Evolutionary conservation across 2,888 invertebrate species (phyloP), one percentile per base, ranked within the genome.

Genomic region (Chromoteleia sp.): DNA sequence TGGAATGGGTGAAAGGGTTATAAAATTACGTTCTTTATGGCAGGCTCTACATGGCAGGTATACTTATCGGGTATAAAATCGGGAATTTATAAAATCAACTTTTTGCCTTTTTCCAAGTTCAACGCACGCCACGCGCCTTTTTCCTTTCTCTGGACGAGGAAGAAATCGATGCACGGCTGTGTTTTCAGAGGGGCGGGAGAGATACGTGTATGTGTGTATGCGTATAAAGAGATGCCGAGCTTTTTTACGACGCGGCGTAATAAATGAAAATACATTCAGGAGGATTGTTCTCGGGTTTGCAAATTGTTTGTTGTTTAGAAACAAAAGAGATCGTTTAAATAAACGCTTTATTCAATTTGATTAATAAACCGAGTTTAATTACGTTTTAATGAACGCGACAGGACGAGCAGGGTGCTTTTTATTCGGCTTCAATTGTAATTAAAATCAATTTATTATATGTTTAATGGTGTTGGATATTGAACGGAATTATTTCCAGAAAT

Each of bases 101-200:
- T 76, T 68, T 39, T 25, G 56, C 41, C 59, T 56, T 68, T 61
- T 41, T 71, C 63, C 56, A 71, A 71, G 68, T 76, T 59, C 67
- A 70, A 50, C 45, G 56, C 74, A 48, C 74, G 50, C 50, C 54
- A 54, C 71, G 74, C 77, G 54, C 63, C 41, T 65, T 82, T 78
- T 74, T 81, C 56, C 67, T 75, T 61, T 75, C 75, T 65, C 70
- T 61, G 50, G 61, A 50, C 50, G 43, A 73, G 74, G n/a, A 68
- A 61, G 79, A 80, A 80, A 80, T 80, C 79, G 81, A 81, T 76
- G 71, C 70, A 70, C 56, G 70, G 68, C 68, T 65, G 52, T 67
- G 67, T 54, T 68, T 50, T 45, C 25, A 25, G 6, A 25, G 25
- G 25, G 6, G 25, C 25, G 25, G 6, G 25, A 63, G 2, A 25